Conservation (phyloP, 2,113 vertebrate genomes). For the Sitta europaea region DNA sequence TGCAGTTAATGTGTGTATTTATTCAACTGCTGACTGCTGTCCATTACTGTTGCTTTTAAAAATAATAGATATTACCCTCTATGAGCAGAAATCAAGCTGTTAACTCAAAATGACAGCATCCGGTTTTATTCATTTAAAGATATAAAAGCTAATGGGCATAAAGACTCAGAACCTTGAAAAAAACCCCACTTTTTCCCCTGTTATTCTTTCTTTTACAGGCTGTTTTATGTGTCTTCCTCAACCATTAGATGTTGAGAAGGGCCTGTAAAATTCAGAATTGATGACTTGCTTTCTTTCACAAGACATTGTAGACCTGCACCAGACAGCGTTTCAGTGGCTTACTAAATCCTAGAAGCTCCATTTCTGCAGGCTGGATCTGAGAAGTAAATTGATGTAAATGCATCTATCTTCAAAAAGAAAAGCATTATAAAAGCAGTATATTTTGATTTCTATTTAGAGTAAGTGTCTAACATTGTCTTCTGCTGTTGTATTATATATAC, state of each 20-base stretch:
- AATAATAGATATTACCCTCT: neutral
- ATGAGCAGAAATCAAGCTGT: neutral
- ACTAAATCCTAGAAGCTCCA: neutral
- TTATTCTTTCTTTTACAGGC: neutral
- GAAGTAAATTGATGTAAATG: neutral
- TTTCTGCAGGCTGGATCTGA: neutral
- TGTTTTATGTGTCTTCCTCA: neutral
- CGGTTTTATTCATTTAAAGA: neutral
- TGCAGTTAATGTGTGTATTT: neutral
- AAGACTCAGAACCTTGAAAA: neutral
- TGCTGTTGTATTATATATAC: neutral
- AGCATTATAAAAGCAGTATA: neutral
- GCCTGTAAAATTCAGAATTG: neutral
- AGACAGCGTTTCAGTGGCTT: neutral
- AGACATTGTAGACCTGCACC: neutral
- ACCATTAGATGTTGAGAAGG: neutral
- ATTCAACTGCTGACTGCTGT: neutral
- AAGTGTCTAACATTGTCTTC: neutral
- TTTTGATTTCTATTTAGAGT: neutral
- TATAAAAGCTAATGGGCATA: neutral
- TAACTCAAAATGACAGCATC: neutral
- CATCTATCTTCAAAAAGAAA: neutral
- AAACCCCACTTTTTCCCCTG: accelerated
- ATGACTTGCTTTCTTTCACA: neutral
- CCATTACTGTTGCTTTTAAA: neutral